Evolutionary conservation across 2,797 vertebrate species (phyloP), one percentile per base, ranked within the genome.

Genomic region (Acanthurus lineatus): DNA sequence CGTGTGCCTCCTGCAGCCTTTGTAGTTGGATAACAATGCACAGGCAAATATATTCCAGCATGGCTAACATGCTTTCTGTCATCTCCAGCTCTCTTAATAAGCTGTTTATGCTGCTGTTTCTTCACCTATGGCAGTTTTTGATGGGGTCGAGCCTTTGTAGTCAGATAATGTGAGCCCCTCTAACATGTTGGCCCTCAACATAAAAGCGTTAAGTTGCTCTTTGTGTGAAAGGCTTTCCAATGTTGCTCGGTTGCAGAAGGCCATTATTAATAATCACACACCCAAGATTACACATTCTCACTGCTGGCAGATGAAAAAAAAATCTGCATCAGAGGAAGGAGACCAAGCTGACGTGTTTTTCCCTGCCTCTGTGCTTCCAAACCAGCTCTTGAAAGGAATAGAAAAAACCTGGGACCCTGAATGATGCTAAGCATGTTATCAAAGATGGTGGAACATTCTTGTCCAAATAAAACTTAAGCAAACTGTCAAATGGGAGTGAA

Each of bases 101-200:
- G 73, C 71, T 84, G 87, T 86, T 90, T 86, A 35, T 79, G 10
- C 75, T 25, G 63, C 67, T 32, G 40, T 44, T 69, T 76, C 77
- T 86, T 76, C 79, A 64, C 60, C 51, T 10, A 48, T 7, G 35
- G 12, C n/a, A n/a, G 35, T 76, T 69, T 79, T 49, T 84, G 80
- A 86, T 75, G 45, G 42, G 68, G 76, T 67, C 7, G 40, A 40
- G 79, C 58, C 83, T 91, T 89, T 92, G 87, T 88, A 86, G 82
- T 82, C 54, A 54, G 76, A 71, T 77, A 81, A 79, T 40, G 49
- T 45, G 42, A 80, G 69, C 69, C 68, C 70, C 58, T 75, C 69
- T 47, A 63, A 78, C 69, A 66, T 8, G 3, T 60, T 17, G 1
- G 51, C 58, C 75, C 56, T 59, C 42, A 35, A 65, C 84, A 82